A percentile compares a stretch with the other conserved stretches of the same genome.
Conservation (phyloP, 2,113 vertebrate genomes). For the Clarias macrocephalus region DNA sequence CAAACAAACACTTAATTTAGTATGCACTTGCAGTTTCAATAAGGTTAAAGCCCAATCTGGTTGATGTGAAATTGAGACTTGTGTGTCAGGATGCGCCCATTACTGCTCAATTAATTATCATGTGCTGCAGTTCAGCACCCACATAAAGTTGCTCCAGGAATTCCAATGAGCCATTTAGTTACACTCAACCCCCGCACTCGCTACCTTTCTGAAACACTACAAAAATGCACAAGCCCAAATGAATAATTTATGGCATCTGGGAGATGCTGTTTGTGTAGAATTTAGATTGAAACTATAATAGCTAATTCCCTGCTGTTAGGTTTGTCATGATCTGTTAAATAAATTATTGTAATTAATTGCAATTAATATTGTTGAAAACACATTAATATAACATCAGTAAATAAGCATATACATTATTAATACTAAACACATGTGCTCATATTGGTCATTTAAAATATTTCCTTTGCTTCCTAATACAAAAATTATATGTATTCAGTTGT, state of each 20-base stretch:
- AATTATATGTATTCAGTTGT: no score
- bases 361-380: neutral
- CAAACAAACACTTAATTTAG: neutral
- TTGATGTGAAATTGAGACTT: constrained; percentile 37
- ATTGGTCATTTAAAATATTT: neutral
- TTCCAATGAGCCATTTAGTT: constrained; percentile 37
- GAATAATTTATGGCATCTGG: constrained; percentile 23
- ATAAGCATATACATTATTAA: neutral
- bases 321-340: neutral
- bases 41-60: constrained; percentile 2
- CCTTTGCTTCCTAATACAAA: no score
- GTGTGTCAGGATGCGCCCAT: constrained; percentile 36
- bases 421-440: neutral
- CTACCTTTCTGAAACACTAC: constrained; percentile 19
- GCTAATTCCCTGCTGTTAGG: neutral
- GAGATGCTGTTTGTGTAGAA: constrained; percentile 17
- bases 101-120: constrained; percentile 41
- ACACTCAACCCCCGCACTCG: neutral
- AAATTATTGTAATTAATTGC: neutral
- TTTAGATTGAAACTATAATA: constrained; percentile 6
- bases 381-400: neutral
- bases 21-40: constrained; percentile 16
- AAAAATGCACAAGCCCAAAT: constrained; percentile 15
- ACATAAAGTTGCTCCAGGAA: constrained; percentile 35
- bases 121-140: constrained; percentile 33